Evolutionary conservation across 2,888 invertebrate genomes (phyloP).

Genomic region (Andrena haemorrhoa): DNA sequence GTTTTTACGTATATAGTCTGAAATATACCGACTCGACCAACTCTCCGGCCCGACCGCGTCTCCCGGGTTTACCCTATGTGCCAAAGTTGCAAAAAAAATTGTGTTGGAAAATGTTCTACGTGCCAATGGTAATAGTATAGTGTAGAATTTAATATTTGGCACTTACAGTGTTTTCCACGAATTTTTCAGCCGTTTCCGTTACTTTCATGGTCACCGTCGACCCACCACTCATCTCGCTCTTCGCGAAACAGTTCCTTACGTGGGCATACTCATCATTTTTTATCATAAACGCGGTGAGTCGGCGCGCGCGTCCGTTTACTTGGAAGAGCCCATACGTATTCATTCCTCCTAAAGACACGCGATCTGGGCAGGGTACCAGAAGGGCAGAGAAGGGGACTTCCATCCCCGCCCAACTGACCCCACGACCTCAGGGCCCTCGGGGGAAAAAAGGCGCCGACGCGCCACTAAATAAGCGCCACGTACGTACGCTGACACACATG

Average conservation of each 20-base stretch:
- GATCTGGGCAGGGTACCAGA: slow-evolving; percentile 53
- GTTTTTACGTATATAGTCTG: too few relatives aligned
- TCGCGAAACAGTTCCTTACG: neutral
- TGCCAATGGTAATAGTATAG: too few relatives aligned
- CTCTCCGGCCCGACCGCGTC: too few relatives aligned
- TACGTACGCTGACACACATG: slow-evolving; percentile 12
- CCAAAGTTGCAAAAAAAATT: too few relatives aligned
- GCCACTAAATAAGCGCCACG: slow-evolving; percentile 75
- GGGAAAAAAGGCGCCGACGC: slow-evolving; percentile 76
- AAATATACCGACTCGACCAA: too few relatives aligned
- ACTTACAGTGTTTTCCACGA: neutral
- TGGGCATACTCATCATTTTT: slow-evolving; percentile 23
- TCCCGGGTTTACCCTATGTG: too few relatives aligned
- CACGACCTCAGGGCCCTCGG: slow-evolving; percentile 64
- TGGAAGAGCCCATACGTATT: slow-evolving; percentile 51
- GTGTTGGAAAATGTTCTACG: too few relatives aligned
- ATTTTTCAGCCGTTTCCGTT: neutral
- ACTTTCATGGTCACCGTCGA: neutral
- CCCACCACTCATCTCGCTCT: neutral
- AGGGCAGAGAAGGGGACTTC: slow-evolving; percentile 63
- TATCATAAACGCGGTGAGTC: slow-evolving; percentile 31
- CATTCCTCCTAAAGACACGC: slow-evolving; percentile 53
- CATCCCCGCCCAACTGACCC: slow-evolving; percentile 76
- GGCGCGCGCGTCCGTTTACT: slow-evolving; percentile 47
- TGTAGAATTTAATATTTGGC: too few relatives aligned